Conservation (phyloP, 1,140 invertebrate genomes). For the Drosophila dunni region DNA sequence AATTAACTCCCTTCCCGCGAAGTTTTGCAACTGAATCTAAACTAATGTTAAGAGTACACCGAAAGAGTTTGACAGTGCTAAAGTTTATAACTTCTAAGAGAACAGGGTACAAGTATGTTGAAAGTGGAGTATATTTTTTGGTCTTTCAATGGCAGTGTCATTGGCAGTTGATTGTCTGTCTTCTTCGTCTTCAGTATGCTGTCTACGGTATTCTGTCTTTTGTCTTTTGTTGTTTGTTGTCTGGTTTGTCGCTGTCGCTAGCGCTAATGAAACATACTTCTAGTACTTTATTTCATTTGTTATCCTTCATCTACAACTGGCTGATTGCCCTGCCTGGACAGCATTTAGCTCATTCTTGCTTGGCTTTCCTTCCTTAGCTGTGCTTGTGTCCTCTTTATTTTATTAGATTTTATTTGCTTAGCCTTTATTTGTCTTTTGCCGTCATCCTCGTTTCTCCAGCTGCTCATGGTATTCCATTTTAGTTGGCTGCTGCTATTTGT, state of each 20-base stretch:
- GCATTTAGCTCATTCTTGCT: conserved; percentile 69
- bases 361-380: conserved; percentile 31
- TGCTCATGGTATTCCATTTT: conserved; percentile 72
- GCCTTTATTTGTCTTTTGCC: conserved; percentile 77
- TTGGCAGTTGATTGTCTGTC: conserved; percentile 59
- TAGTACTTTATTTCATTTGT: conserved; percentile 74
- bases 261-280: conserved; percentile 75
- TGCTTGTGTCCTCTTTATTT: conserved; percentile 69
- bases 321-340: conserved; percentile 20
- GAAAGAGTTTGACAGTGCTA: conserved; percentile 6
- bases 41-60: background rate
- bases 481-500: conserved; percentile 23
- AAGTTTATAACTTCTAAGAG: conserved; percentile 1
- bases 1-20: background rate
- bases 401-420: conserved; percentile 83
- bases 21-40: background rate
- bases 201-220: background rate
- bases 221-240: conserved; percentile 59
- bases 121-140: conserved; percentile 49
- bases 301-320: conserved; percentile 30
- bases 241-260: conserved; percentile 68
- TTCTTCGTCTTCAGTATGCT: background rate
- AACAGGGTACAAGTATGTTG: background rate
- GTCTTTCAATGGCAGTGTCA: conserved; percentile 44
- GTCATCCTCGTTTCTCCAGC: conserved; percentile 34